These are phyloP conservation scores for Hypena proboscidalis DNA, from an alignment of 2,888 invertebrate species.

Conservation along the genomic window DNA sequence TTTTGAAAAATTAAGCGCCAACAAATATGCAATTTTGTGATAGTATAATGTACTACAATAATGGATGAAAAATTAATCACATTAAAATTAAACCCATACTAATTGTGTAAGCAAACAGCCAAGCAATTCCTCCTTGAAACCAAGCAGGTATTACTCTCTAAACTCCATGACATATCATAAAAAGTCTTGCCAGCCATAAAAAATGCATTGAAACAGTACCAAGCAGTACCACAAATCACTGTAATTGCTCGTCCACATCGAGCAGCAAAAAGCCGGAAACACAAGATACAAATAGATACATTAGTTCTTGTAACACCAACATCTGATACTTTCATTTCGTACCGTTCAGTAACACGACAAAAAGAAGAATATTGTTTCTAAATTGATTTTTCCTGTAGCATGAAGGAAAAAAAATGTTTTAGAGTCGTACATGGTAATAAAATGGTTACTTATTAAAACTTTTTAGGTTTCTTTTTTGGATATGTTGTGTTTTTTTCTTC, in stretches of 20 bases:
- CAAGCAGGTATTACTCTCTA: background rate
- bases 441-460: too few relatives aligned
- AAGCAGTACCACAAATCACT: slow-evolving; percentile 40
- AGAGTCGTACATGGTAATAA: too few relatives aligned
- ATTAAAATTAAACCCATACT: background rate
- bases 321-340: slow-evolving; percentile 66
- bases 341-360: slow-evolving; percentile 46
- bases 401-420: too few relatives aligned
- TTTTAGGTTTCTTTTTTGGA: too few relatives aligned
- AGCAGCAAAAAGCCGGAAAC: slow-evolving; percentile 73
- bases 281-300: slow-evolving; percentile 75
- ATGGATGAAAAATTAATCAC: too few relatives aligned
- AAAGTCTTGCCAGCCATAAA: slow-evolving; percentile 13
- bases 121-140: too few relatives aligned
- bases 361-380: slow-evolving; percentile 22
- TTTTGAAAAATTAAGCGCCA: too few relatives aligned
- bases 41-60: too few relatives aligned
- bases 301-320: slow-evolving; percentile 71
- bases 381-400: background rate
- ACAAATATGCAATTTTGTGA: too few relatives aligned
- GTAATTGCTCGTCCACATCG: slow-evolving; percentile 43
- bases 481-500: too few relatives aligned
- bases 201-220: slow-evolving; percentile 11
- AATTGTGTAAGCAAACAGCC: too few relatives aligned
- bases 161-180: slow-evolving; percentile 2